These are phyloP conservation scores for Bactericera cockerelli DNA, from an alignment of 1,140 invertebrate genomes.

Conservation along the genomic window DNA sequence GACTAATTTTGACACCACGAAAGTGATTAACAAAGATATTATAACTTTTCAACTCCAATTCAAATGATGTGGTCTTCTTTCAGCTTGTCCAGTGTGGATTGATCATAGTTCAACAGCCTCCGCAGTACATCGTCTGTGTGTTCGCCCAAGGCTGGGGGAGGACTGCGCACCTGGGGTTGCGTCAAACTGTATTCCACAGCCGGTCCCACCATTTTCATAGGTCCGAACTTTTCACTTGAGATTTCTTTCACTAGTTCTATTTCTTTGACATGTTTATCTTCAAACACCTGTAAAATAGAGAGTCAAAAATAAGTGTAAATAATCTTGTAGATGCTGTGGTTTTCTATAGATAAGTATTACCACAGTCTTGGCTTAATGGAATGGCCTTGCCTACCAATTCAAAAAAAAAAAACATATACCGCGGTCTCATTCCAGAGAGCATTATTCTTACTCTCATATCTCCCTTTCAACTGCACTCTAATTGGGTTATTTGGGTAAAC, in stretches of 20 bases:
- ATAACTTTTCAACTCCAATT: slow-evolving; percentile 21
- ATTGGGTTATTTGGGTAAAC: no score
- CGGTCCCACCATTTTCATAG: slow-evolving; percentile 67
- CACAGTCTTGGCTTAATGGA: no score
- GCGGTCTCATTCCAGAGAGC: no score
- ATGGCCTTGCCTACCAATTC: no score
- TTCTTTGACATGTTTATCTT: slow-evolving; percentile 65
- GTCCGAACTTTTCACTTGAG: slow-evolving; percentile 49
- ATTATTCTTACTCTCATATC: no score
- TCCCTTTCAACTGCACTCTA: no score
- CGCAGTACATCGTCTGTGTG: slow-evolving; percentile 66
- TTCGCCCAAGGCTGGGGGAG: slow-evolving; percentile 76
- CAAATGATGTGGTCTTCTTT: slow-evolving; percentile 35
- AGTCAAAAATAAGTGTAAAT: no score
- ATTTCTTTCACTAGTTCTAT: slow-evolving; percentile 62
- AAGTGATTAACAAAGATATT: no score
- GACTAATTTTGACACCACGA: no score
- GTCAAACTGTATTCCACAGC: slow-evolving; percentile 63
- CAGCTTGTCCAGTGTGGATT: slow-evolving; percentile 41
- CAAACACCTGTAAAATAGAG: slow-evolving; percentile 61
- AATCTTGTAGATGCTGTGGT: no score
- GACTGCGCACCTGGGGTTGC: slow-evolving; percentile 45
- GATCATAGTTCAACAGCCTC: slow-evolving; percentile 48
- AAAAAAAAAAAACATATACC: no score
- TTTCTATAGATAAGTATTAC: no score